Evolutionary conservation across 2,888 invertebrate genomes (phyloP).

Genomic region (Geophilus truncorum): DNA sequence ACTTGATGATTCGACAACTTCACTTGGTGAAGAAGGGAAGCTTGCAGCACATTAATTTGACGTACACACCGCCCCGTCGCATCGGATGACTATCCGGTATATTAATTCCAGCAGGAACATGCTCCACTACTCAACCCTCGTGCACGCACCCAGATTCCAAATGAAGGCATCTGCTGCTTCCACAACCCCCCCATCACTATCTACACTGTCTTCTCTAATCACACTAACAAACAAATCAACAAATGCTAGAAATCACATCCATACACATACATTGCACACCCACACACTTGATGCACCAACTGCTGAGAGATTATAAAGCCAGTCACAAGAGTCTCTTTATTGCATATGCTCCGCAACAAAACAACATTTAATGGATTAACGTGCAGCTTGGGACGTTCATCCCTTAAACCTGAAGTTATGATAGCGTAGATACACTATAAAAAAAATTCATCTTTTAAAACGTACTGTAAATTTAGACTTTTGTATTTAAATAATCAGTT

Average conservation of each 20-base stretch:
- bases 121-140: conserved; percentile 12
- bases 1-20: conserved; percentile 20
- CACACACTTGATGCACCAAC: background rate
- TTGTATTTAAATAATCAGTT: too few species aligned
- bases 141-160: conserved; percentile 20
- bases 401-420: too few species aligned
- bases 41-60: conserved; percentile 18
- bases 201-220: background rate
- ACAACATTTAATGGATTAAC: background rate
- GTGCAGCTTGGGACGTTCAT: too few species aligned
- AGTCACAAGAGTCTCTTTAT: background rate
- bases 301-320: background rate
- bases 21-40: conserved; percentile 10
- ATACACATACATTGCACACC: too few species aligned
- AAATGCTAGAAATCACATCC: background rate
- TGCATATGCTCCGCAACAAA: background rate
- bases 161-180: conserved; percentile 7
- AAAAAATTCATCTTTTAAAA: too few species aligned
- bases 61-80: conserved; percentile 20
- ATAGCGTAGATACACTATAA: too few species aligned
- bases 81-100: conserved; percentile 20
- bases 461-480: too few species aligned
- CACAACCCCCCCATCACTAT: background rate
- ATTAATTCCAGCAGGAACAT: conserved; percentile 20
- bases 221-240: conserved; percentile 1